These are phyloP conservation scores for Meriones unguiculatus DNA, from an alignment of 2,113 vertebrate species.

Conservation along the genomic window DNA sequence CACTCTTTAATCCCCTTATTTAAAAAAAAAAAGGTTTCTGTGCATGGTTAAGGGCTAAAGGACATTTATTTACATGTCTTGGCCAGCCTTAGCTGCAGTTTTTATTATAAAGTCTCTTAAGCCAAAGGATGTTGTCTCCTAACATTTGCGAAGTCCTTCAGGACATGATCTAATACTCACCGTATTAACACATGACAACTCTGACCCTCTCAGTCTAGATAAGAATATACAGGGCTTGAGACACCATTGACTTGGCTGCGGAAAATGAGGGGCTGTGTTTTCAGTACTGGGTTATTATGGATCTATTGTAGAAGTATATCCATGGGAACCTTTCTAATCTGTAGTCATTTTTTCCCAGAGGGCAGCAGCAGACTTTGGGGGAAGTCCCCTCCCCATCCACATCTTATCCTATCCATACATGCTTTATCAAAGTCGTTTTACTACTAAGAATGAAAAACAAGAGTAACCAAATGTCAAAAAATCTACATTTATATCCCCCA, in stretches of 20 bases:
- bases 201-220: not conserved
- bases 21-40: not conserved
- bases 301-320: not conserved
- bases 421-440: not conserved
- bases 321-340: not conserved
- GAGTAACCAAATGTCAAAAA: constrained; percentile 46
- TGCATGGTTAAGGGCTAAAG: not conserved
- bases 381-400: not conserved
- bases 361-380: not conserved
- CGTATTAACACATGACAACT: not conserved
- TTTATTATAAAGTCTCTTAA: not conserved
- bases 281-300: constrained; percentile 19
- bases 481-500: not conserved
- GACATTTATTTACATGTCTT: not conserved
- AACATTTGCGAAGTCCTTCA: not conserved
- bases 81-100: not conserved
- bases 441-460: constrained; percentile 44
- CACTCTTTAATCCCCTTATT: not conserved
- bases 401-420: not conserved
- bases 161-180: not conserved
- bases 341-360: constrained; percentile 38
- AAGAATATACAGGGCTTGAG: not conserved
- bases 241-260: not conserved
- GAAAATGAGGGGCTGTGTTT: constrained; percentile 9
- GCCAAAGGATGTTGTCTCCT: not conserved